Percentiles rank a stretch among this genome's conserved stretches.
Conservation (phyloP, 2,888 invertebrate genomes). For the Rhagophthalmus giganteus region DNA sequence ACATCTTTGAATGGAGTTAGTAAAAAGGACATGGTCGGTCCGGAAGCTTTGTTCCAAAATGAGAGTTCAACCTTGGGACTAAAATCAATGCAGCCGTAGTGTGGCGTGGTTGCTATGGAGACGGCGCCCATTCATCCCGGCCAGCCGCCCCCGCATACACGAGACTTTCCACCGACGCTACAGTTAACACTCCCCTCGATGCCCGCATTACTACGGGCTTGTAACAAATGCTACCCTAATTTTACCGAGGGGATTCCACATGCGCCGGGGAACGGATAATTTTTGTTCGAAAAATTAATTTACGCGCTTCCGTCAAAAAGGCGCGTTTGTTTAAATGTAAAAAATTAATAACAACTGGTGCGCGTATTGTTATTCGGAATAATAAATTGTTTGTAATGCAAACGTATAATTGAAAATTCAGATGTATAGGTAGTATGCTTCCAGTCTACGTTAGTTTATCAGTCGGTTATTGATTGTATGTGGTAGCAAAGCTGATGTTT, state of each 20-base stretch:
- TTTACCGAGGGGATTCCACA: conserved; percentile 3
- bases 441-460: conserved; percentile 27
- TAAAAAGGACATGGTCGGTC: conserved; percentile 10
- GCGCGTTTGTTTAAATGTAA: no score
- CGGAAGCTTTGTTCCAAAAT: conserved; percentile 27
- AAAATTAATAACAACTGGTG: no score
- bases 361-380: conserved; percentile 1
- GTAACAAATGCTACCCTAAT: conserved; percentile 11
- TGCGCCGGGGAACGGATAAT: not conserved
- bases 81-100: conserved; percentile 54
- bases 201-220: conserved; percentile 18
- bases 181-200: conserved; percentile 19
- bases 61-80: conserved; percentile 46
- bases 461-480: conserved; percentile 27
- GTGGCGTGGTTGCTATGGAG: conserved; percentile 56
- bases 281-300: no score
- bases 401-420: conserved; percentile 27
- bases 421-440: conserved; percentile 22
- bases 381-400: conserved; percentile 21
- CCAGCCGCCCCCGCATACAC: conserved; percentile 51
- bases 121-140: conserved; percentile 62
- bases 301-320: no score
- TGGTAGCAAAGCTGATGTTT: conserved; percentile 25
- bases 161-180: conserved; percentile 15
- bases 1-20: conserved; percentile 22